Evolutionary conservation across 1,140 invertebrate genomes (phyloP).

Genomic region (Venturia canescens): DNA sequence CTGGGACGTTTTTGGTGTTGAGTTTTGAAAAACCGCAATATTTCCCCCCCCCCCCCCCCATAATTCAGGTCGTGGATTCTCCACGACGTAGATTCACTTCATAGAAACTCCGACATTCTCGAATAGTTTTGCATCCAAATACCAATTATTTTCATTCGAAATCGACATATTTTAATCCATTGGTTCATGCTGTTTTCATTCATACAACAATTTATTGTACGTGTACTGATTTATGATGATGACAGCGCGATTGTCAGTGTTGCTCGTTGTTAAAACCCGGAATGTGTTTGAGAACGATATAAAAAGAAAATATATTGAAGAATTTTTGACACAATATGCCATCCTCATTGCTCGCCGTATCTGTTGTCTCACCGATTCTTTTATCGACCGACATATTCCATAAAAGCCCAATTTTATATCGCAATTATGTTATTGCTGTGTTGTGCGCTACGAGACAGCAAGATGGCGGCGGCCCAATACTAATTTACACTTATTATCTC

Average conservation of each 20-base stretch:
- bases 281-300: slow-evolving; percentile 26
- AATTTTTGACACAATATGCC: neutral
- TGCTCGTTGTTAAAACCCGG: slow-evolving; percentile 31
- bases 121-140: too few relatives aligned
- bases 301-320: slow-evolving; percentile 9
- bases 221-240: neutral
- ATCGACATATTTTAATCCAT: too few relatives aligned
- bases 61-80: too few relatives aligned
- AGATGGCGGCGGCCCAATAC: slow-evolving; percentile 74
- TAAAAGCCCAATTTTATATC: slow-evolving; percentile 15
- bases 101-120: too few relatives aligned
- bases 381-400: neutral
- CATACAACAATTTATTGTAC: too few relatives aligned
- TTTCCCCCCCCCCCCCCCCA: too few relatives aligned
- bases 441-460: slow-evolving; percentile 70
- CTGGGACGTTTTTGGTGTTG: too few relatives aligned
- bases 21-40: too few relatives aligned
- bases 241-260: slow-evolving; percentile 27
- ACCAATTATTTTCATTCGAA: too few relatives aligned
- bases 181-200: too few relatives aligned
- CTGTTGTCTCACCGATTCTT: too few relatives aligned
- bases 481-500: slow-evolving; percentile 45
- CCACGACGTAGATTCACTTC: too few relatives aligned
- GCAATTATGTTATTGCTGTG: slow-evolving; percentile 39
- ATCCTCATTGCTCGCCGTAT: slow-evolving; percentile 10